Base-by-base conservation (phyloP, 2,888 invertebrate species). In the Trachelus tabidus region DNA sequence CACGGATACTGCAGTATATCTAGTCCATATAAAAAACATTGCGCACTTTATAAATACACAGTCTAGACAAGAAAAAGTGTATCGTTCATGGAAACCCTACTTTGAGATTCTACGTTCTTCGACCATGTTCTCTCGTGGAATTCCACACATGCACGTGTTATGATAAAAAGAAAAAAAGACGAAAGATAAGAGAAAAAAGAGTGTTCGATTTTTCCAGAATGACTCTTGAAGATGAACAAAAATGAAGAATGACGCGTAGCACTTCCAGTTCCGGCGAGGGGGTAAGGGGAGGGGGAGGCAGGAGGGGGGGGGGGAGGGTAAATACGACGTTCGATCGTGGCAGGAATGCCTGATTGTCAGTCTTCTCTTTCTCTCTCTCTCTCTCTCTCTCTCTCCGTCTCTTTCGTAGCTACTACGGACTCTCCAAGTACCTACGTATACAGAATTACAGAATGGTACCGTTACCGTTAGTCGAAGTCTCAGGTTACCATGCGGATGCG, bases 401-500 rank as follows among this genome's bases (percentile, higher is more conserved):
- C 35, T 76, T 35, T 73, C 79, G 35, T 37, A 75, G 73, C 73
- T 76, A 74, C 73, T 75, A 74, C 74, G 75, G 75, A 69, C 33
- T 69, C 75, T 69, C 73, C 71, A 78, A 34, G 71, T 31, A 31
- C 56, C 56, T 71, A 31, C 31, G 31, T 71, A 34, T 31, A 71
- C 23, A 56, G 23, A 23, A 56, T 56, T 31, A 71, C 9, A 56
- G 23, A 56, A 56, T 23, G 56, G 23, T 76, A 76, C 76, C 76
- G 73, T 76, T 74, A 74, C 74, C 35, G 35, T 74, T 74, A 74
- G 12, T 34, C 34, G 31, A 30, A 37, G 74, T 6, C 37, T 30
- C 23, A 11, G 37, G 74, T 74, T 74, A 74, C 74, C 35, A 74
- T 74, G 74, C 74, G 74, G 74, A 74, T 74, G 34, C 37, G 34